Evolutionary conservation across 2,888 invertebrate species (phyloP).

Genomic region (Miltochrista miniata): DNA sequence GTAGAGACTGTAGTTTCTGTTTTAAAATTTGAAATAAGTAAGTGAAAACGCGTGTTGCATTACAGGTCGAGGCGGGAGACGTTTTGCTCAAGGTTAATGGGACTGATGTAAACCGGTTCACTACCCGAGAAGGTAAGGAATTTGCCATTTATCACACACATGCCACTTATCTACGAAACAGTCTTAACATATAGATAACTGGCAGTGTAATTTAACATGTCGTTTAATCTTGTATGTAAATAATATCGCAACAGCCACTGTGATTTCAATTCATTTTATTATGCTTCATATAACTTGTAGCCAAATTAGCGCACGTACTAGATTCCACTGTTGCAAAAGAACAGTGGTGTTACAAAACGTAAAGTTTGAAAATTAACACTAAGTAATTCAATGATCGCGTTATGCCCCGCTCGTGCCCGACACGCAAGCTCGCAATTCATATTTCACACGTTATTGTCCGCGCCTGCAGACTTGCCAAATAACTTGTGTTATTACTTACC

Average conservation of each 20-base stretch:
- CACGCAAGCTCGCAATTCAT: constrained; percentile 69
- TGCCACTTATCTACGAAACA: constrained; percentile 55
- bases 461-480: constrained; percentile 30
- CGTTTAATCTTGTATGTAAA: constrained; percentile 39
- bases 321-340: constrained; percentile 17
- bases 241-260: constrained; percentile 47
- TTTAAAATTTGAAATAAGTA: constrained; percentile 43
- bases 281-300: constrained; percentile 6
- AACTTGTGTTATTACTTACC: constrained; percentile 36
- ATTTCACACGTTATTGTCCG: constrained; percentile 55
- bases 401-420: constrained; percentile 47
- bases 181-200: constrained; percentile 46
- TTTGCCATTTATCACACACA: constrained; percentile 68
- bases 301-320: constrained; percentile 33
- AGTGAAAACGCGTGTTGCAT: constrained; percentile 59
- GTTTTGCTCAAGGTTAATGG: constrained; percentile 97
- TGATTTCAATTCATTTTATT: constrained; percentile 30
- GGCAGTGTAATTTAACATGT: constrained; percentile 39
- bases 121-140: constrained; percentile 94
- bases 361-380: constrained; percentile 55
- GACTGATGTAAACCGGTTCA: constrained; percentile 95
- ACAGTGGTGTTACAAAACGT: constrained; percentile 47
- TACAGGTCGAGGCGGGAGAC: constrained; percentile 96
- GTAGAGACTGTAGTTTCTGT: constrained; percentile 10
- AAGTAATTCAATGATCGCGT: constrained; percentile 69